Evolutionary conservation across 64 coral and sea anemone genomes (phyloP).

Genomic region (Dendronephthya gigantea): DNA sequence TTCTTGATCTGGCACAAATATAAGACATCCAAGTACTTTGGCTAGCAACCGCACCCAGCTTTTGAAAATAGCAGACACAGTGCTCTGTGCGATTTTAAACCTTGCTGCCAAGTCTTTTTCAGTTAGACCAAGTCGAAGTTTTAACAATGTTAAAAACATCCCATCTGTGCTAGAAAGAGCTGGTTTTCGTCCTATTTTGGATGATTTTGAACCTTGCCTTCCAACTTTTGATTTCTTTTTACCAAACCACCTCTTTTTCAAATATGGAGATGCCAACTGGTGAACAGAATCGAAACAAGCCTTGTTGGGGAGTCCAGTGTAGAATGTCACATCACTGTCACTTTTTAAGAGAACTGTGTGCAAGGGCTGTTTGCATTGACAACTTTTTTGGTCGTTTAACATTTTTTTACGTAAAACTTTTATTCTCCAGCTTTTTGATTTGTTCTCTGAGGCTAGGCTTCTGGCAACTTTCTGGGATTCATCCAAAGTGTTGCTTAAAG

Average conservation of each 20-base stretch:
- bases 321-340: not conserved
- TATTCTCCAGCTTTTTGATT: not conserved
- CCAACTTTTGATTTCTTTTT: not conserved
- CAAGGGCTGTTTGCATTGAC: not conserved
- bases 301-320: not conserved
- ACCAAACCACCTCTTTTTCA: not conserved
- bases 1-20: conserved; percentile 14
- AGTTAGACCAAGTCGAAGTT: conserved; percentile 30
- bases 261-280: not conserved
- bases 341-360: not conserved
- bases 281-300: not conserved
- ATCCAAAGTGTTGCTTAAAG: not conserved
- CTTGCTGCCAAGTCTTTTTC: conserved; percentile 26
- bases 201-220: not conserved
- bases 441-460: not conserved
- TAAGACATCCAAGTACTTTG: conserved; percentile 16
- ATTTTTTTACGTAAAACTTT: not conserved
- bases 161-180: conserved; percentile 3
- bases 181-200: not conserved
- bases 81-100: conserved; percentile 28
- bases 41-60: conserved; percentile 34
- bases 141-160: conserved; percentile 26
- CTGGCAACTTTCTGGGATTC: not conserved
- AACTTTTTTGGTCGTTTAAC: not conserved
- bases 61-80: conserved; percentile 21